phyloP scores from a whole-genome alignment of 2,797 vertebrate species.

The Orientallactaga sibirica region DNA sequence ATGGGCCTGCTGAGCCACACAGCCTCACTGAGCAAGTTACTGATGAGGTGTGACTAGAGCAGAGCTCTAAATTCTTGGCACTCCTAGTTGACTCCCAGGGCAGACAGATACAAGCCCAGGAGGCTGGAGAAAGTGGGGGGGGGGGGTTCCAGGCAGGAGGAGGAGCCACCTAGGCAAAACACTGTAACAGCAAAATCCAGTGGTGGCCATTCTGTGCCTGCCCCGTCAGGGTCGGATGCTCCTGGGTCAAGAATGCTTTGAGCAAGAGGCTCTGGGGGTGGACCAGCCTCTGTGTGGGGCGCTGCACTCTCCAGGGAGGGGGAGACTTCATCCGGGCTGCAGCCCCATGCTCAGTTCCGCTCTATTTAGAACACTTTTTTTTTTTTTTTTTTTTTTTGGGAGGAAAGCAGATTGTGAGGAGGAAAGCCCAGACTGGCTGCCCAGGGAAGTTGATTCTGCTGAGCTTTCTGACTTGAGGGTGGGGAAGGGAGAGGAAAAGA shows the following conservation, averaged over 20 bases:
- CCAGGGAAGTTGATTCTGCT: neutral
- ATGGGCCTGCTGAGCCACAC: neutral
- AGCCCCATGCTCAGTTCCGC: slow-evolving; percentile 61
- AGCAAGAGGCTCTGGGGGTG: slow-evolving; percentile 39
- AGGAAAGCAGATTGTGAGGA: slow-evolving; percentile 55
- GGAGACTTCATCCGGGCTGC: slow-evolving; percentile 36
- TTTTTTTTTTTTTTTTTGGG: neutral
- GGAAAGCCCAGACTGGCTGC: neutral
- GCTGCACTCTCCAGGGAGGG: slow-evolving; percentile 48
- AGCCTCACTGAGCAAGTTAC: neutral
- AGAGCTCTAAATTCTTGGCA: neutral
- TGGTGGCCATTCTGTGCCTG: neutral
- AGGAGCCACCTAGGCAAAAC: neutral
- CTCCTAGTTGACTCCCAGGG: neutral
- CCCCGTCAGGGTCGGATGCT: slow-evolving; percentile 55
- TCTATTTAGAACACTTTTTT: slow-evolving; percentile 74
- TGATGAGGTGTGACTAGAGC: accelerated
- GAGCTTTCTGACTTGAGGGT: neutral
- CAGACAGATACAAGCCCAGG: neutral
- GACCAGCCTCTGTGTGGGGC: neutral
- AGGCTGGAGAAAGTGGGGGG: neutral
- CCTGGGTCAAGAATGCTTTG: slow-evolving; percentile 65
- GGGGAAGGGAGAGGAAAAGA: neutral
- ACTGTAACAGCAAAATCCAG: slow-evolving; percentile 60
- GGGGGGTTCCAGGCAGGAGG: neutral